Evolutionary conservation across 2,888 invertebrate genomes (phyloP), one percentile per base, ranked within the genome.

Genomic region (Synanthedon andrenaeformis): DNA sequence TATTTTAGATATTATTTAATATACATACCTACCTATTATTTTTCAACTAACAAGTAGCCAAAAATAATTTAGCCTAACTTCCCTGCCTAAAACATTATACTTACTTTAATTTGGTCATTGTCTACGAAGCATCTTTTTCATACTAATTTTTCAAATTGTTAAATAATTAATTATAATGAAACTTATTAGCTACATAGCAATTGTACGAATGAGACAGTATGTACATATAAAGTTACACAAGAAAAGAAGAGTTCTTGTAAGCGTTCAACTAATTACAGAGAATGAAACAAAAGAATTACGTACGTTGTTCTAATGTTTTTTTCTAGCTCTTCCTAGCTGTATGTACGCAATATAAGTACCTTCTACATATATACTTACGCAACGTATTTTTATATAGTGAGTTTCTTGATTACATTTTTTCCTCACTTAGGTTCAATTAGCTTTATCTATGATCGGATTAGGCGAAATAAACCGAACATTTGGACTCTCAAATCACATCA

Each of bases 401-500:
- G 45, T 45, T 45, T n/a, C 45, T 45, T 45, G 45, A 45, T 45
- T 45, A 19, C 19, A 57, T 55, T 59, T 23, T 59, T 60, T 58
- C 59, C 57, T 57, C 54, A 58, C 45, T 64, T 64, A 62, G 55
- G 48, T 63, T 61, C 66, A 71, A 71, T 72, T 73, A 72, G 66
- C 58, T 62, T 71, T 74, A 73, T 72, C 71, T 72, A 52, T 59
- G 62, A 73, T 71, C 69, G 54, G 58, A 67, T 65, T 62, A 67
- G 59, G 49, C 53, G 45, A 45, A 45, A 45, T 45, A 60, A 61
- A 51, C 61, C 56, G 55, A 58, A 59, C 57, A 64, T 57, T 60
- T 61, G 62, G 62, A 61, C 64, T 66, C 59, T 67, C 64, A 70
- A 70, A 70, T 67, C 65, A 67, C 67, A 68, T 67, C 65, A 65